A percentile compares a stretch with the other conserved stretches of the same genome.
Evolutionary conservation across 2,113 vertebrate genomes (phyloP).

Genomic region (Raja brachyura): DNA sequence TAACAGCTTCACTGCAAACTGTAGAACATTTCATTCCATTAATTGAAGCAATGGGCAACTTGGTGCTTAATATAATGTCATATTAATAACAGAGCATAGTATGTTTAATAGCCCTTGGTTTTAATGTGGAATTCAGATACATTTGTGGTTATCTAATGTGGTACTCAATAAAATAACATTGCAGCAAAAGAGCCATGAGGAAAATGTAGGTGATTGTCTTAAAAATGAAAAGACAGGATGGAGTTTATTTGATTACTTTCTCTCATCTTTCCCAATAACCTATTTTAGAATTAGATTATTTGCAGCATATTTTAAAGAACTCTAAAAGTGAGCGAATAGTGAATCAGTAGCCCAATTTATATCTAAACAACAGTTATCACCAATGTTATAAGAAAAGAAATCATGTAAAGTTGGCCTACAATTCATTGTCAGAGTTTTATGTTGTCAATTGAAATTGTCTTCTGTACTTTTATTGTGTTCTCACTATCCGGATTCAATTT

Average conservation of each 20-base stretch:
- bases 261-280: not conserved
- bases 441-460: too few relatives aligned
- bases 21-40: not conserved
- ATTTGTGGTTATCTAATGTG: not conserved
- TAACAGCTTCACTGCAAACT: not conserved
- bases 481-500: too few relatives aligned
- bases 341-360: not conserved
- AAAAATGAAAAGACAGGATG: conserved; percentile 12
- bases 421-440: too few relatives aligned
- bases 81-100: not conserved
- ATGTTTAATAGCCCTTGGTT: not conserved
- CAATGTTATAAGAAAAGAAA: too few relatives aligned
- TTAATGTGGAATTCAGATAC: conserved; percentile 2
- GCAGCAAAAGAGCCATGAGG: not conserved
- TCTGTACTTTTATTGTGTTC: too few relatives aligned
- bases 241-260: not conserved
- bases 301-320: not conserved
- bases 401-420: too few relatives aligned
- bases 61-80: not conserved
- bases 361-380: too few relatives aligned
- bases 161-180: not conserved
- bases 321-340: not conserved
- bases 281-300: not conserved
- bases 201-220: not conserved
- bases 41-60: not conserved